Evolutionary conservation across 2,113 vertebrate genomes (phyloP).

Genomic region (Podiceps cristatus): DNA sequence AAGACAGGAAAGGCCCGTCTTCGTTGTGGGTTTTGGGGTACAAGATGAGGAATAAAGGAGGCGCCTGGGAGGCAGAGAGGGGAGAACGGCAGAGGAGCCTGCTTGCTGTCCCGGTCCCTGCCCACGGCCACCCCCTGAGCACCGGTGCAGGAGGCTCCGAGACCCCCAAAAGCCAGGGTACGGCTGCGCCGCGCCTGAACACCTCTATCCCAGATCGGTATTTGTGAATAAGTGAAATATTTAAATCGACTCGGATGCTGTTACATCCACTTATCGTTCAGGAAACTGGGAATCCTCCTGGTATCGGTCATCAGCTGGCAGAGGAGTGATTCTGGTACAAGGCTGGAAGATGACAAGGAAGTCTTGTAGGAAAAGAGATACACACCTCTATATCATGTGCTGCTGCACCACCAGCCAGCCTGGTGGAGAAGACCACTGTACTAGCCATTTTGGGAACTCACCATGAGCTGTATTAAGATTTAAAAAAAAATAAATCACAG

Average conservation of each 20-base stretch:
- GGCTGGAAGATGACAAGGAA: background rate
- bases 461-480: background rate
- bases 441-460: background rate
- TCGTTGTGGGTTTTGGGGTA: background rate
- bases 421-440: background rate
- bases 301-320: background rate
- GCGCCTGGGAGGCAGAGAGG: background rate
- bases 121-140: background rate
- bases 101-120: background rate
- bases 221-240: background rate
- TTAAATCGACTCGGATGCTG: background rate
- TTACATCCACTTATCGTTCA: background rate
- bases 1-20: background rate
- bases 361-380: fast-evolving
- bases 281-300: background rate
- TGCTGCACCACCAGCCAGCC: background rate
- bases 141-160: background rate
- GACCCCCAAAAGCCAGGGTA: background rate
- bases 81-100: background rate
- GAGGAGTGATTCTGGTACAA: background rate
- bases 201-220: background rate
- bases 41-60: background rate
- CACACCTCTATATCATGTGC: background rate
- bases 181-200: fast-evolving
- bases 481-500: background rate